These are phyloP conservation scores for Saccopteryx leptura DNA, from an alignment of 2,113 vertebrate genomes.

Conservation along the genomic window DNA sequence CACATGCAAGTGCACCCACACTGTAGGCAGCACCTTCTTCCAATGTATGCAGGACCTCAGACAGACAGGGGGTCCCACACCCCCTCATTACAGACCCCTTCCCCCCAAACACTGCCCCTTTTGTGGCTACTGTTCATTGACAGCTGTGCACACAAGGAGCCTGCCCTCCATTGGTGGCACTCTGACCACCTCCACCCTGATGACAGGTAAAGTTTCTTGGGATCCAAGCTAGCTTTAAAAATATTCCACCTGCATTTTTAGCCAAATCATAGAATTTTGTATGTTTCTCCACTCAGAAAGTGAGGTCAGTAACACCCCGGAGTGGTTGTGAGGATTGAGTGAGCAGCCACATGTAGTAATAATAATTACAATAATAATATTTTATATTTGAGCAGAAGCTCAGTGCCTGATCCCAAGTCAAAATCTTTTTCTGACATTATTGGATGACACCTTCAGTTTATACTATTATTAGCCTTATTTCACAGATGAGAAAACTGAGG, in stretches of 20 bases:
- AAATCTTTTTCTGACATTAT: not conserved
- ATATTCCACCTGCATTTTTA: not conserved
- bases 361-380: not conserved
- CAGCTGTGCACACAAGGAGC: not conserved
- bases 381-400: not conserved
- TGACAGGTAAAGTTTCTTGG: not conserved
- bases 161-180: fast-evolving
- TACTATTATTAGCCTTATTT: not conserved
- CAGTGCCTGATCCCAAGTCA: not conserved
- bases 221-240: constrained; percentile 12
- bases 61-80: not conserved
- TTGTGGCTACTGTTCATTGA: not conserved
- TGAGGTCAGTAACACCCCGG: not conserved
- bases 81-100: not conserved
- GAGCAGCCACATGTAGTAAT: not conserved
- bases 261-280: not conserved
- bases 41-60: not conserved
- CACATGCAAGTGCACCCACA: not conserved
- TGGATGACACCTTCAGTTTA: not conserved
- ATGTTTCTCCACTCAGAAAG: not conserved
- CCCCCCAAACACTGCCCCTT: not conserved
- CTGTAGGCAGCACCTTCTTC: not conserved
- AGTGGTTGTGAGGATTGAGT: not conserved
- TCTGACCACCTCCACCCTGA: not conserved
- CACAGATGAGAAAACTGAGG: constrained; percentile 3